Conservation (phyloP, 2,888 invertebrate species). For the Andrena haemorrhoa region DNA sequence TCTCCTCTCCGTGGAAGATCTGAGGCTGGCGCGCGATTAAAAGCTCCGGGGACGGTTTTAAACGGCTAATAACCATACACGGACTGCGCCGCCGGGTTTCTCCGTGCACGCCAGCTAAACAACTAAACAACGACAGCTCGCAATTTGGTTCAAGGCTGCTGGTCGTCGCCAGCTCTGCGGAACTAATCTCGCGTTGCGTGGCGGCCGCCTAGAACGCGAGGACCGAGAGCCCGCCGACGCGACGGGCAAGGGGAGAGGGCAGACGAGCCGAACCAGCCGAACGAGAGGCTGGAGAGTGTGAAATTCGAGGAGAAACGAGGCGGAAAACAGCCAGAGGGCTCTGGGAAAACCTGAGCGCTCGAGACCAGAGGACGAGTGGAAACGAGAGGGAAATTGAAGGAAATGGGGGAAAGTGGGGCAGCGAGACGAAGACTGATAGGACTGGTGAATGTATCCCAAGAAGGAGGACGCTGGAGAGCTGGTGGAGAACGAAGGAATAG, state of each 20-base stretch:
- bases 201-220: conserved; percentile 38
- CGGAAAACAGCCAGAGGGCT: background rate
- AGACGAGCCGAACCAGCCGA: conserved; percentile 10
- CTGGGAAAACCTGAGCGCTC: background rate
- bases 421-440: no score
- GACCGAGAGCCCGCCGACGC: conserved; percentile 2
- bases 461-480: no score
- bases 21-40: background rate
- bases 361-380: no score
- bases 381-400: no score
- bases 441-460: no score
- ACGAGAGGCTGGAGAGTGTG: conserved; percentile 10
- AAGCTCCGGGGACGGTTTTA: conserved; percentile 15
- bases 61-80: conserved; percentile 39
- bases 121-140: conserved; percentile 77
- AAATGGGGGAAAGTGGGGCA: no score
- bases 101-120: conserved; percentile 70
- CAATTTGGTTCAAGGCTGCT: conserved; percentile 74
- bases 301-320: conserved; percentile 12
- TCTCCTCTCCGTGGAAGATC: background rate
- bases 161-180: conserved; percentile 61
- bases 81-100: conserved; percentile 48
- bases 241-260: conserved; percentile 11
- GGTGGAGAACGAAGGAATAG: no score
- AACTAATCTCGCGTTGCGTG: conserved; percentile 70